Evolutionary conservation across 2,797 vertebrate species (phyloP).

Genomic region (Platyrinchus mystaceus): DNA sequence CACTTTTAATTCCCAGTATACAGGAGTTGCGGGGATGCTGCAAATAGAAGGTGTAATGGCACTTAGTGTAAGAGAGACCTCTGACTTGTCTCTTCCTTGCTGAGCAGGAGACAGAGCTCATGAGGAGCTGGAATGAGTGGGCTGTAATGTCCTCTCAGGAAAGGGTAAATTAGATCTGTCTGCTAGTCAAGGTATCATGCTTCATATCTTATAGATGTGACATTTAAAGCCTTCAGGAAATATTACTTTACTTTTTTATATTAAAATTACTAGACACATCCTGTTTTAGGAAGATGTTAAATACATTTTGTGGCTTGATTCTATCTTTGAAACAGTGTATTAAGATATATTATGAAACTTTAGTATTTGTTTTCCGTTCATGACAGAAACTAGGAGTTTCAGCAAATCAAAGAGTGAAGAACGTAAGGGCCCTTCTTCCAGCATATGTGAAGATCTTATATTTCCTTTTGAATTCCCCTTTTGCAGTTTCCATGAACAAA

Average conservation of each 20-base stretch:
- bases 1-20: background rate
- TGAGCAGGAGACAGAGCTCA: background rate
- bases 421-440: background rate
- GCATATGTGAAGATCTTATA: constrained; percentile 1
- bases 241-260: background rate
- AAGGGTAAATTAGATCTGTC: background rate
- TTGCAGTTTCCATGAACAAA: background rate
- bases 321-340: background rate
- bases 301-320: background rate
- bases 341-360: background rate
- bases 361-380: background rate
- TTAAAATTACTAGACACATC: background rate
- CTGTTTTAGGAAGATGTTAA: background rate
- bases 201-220: background rate
- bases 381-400: constrained; percentile 20
- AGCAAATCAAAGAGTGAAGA: background rate
- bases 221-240: background rate
- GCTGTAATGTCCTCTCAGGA: background rate
- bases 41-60: background rate
- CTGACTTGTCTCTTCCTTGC: background rate
- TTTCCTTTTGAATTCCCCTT: constrained; percentile 69
- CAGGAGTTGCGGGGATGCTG: background rate
- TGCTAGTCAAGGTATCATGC: background rate
- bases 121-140: background rate
- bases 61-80: background rate